Percentiles rank a stretch among this genome's conserved stretches.
Conservation (phyloP, 2,888 invertebrate genomes). For the Ormyrus thymus region DNA sequence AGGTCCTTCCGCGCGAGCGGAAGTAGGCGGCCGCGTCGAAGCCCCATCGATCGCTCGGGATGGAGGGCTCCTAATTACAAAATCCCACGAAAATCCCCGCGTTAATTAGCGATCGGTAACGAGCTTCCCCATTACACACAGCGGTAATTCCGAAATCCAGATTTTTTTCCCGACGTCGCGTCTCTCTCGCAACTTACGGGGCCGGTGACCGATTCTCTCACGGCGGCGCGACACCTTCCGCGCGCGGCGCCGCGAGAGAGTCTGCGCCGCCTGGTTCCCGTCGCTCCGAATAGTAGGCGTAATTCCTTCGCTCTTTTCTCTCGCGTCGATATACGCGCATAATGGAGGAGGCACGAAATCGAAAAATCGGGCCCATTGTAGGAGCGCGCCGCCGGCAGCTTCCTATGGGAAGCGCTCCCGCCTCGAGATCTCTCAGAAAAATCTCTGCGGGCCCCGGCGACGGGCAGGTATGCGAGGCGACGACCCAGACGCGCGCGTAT, state of each 20-base stretch:
- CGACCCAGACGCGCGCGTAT: not conserved
- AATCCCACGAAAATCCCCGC: too few relatives aligned
- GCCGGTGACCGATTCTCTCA: constrained; percentile 56
- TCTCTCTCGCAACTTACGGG: constrained; percentile 5
- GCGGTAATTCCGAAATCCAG: too few relatives aligned
- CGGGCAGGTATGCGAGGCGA: not conserved
- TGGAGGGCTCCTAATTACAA: too few relatives aligned
- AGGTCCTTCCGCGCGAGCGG: too few relatives aligned
- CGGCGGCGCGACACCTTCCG: constrained; percentile 28
- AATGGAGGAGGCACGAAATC: constrained; percentile 18
- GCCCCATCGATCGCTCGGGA: too few relatives aligned
- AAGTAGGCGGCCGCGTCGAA: too few relatives aligned
- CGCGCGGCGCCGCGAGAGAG: constrained; percentile 5
- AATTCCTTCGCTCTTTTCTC: not conserved
- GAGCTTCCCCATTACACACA: too few relatives aligned
- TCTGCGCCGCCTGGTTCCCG: not conserved
- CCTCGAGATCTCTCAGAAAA: not conserved
- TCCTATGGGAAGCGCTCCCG: constrained; percentile 31
- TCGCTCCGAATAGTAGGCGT: constrained; percentile 19
- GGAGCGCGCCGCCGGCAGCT: not conserved
- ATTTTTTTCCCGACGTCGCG: not conserved
- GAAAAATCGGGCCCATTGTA: constrained; percentile 26
- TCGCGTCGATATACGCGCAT: too few relatives aligned
- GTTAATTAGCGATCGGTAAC: too few relatives aligned
- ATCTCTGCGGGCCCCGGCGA: not conserved